phyloP scores from a whole-genome alignment of 1,140 invertebrate species.

The Drosophila murphyi region DNA sequence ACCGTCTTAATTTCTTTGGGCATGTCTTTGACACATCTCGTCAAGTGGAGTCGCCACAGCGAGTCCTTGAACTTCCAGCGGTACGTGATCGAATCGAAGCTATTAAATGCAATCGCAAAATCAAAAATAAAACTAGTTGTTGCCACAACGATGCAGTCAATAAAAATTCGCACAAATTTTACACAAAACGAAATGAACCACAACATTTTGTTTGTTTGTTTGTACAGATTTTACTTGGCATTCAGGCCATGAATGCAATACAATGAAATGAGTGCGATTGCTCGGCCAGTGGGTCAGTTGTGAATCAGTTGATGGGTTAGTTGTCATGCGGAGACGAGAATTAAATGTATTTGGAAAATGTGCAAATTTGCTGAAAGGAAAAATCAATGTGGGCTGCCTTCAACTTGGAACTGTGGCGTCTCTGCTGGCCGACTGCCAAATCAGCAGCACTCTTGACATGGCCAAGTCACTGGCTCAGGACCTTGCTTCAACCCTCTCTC shows the following conservation, averaged over 20 bases:
- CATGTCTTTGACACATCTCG: conserved; percentile 57
- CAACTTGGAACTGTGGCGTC: conserved; percentile 29
- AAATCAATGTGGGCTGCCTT: conserved; percentile 60
- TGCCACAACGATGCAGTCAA: conserved; percentile 31
- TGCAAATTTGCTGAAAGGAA: conserved; percentile 1
- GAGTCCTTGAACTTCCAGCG: conserved; percentile 66
- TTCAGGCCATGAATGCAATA: conserved; percentile 38
- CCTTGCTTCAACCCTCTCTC: conserved; percentile 21
- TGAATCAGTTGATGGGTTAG: conserved; percentile 14
- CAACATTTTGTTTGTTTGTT: conserved; percentile 57
- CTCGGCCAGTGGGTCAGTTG: conserved; percentile 16
- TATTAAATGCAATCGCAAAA: conserved; percentile 7
- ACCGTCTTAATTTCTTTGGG: conserved; percentile 57
- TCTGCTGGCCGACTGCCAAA: conserved; percentile 68
- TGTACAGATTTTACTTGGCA: conserved; percentile 24
- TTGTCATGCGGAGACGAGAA: conserved; percentile 5
- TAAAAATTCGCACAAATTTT: conserved; percentile 54
- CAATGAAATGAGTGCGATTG: conserved; percentile 27
- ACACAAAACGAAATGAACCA: conserved; percentile 46
- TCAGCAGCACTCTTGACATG: conserved; percentile 58
- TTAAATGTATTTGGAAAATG: conserved; percentile 13
- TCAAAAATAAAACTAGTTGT: conserved; percentile 15
- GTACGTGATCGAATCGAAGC: conserved; percentile 15
- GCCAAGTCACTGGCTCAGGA: conserved; percentile 44
- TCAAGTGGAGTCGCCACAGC: conserved; percentile 18